Conservation (phyloP, 2,888 invertebrate genomes). For the Lasioglossum calceatum region DNA sequence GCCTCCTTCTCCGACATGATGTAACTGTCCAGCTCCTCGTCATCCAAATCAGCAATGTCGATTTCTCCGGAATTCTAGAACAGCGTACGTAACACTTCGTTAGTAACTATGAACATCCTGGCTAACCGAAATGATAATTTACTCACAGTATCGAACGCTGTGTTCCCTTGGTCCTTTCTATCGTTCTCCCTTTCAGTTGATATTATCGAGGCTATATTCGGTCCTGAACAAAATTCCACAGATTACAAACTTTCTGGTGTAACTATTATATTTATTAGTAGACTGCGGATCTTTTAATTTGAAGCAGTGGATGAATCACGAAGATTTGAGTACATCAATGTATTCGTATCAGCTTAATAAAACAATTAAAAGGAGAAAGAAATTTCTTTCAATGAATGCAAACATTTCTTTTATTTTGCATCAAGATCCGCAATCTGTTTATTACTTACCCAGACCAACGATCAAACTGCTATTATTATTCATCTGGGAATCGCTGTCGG, state of each 20-base stretch:
- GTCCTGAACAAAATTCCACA: conserved; percentile 83
- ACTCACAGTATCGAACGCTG: conserved; percentile 70
- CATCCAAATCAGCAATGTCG: conserved; percentile 92
- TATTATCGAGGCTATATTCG: conserved; percentile 91
- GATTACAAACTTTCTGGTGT: conserved; percentile 11
- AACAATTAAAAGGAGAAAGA: no score
- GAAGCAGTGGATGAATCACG: no score
- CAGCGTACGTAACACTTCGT: background rate
- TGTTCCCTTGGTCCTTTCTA: conserved; percentile 62
- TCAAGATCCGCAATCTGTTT: background rate
- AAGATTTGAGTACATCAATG: no score
- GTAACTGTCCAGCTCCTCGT: conserved; percentile 95
- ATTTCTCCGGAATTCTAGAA: conserved; percentile 85
- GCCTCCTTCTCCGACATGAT: conserved; percentile 94
- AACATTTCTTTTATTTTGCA: no score
- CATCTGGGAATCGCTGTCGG: conserved; percentile 62
- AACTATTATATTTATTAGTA: background rate
- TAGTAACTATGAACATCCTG: background rate
- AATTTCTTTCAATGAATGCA: no score
- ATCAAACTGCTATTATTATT: conserved; percentile 46
- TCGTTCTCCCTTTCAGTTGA: conserved; percentile 84
- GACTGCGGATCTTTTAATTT: no score
- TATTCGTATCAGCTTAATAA: no score
- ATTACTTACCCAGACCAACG: conserved; percentile 82
- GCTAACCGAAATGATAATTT: background rate